Percentiles rank a stretch among this genome's conserved stretches.
These are phyloP conservation scores for Tenodera sinensis DNA, from an alignment of 2,888 invertebrate genomes.

Conservation along the genomic window DNA sequence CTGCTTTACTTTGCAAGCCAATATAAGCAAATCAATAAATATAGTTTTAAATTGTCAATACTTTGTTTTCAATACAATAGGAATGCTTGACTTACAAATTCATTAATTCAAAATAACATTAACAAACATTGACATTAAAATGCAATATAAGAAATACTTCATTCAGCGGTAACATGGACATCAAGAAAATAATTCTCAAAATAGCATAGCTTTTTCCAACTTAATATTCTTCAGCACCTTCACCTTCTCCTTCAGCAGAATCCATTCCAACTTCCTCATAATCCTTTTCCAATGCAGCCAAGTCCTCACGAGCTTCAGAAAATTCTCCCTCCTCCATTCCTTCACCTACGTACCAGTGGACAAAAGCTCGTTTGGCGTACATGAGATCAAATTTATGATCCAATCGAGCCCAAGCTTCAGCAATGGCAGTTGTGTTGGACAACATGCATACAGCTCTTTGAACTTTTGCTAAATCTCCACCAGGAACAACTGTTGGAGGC, in stretches of 20 bases:
- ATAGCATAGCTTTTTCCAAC: background rate
- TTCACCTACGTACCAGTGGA: slow-evolving; percentile 90
- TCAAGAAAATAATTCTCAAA: too few relatives aligned
- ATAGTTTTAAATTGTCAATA: too few relatives aligned
- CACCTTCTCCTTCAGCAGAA: slow-evolving; percentile 50
- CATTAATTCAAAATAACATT: too few relatives aligned
- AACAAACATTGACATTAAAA: too few relatives aligned
- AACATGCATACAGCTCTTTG: slow-evolving; percentile 97
- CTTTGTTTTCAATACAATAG: too few relatives aligned
- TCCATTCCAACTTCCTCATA: slow-evolving; percentile 73
- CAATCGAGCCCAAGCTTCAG: slow-evolving; percentile 93
- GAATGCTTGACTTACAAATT: too few relatives aligned
- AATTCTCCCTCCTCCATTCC: slow-evolving; percentile 85
- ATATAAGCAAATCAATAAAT: too few relatives aligned
- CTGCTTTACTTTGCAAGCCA: too few relatives aligned
- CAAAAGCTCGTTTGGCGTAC: slow-evolving; percentile 96
- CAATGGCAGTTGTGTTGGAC: slow-evolving; percentile 96
- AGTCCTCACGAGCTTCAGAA: slow-evolving; percentile 74
- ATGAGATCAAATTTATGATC: slow-evolving; percentile 96
- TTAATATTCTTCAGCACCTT: slow-evolving; percentile 46
- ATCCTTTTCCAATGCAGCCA: slow-evolving; percentile 68
- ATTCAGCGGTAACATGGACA: too few relatives aligned
- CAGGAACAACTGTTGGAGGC: slow-evolving; percentile 91
- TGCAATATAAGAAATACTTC: too few relatives aligned
- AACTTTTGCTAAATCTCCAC: slow-evolving; percentile 91